These are phyloP conservation scores for Falco cherrug DNA, from an alignment of 2,797 vertebrate species.

Conservation along the genomic window DNA sequence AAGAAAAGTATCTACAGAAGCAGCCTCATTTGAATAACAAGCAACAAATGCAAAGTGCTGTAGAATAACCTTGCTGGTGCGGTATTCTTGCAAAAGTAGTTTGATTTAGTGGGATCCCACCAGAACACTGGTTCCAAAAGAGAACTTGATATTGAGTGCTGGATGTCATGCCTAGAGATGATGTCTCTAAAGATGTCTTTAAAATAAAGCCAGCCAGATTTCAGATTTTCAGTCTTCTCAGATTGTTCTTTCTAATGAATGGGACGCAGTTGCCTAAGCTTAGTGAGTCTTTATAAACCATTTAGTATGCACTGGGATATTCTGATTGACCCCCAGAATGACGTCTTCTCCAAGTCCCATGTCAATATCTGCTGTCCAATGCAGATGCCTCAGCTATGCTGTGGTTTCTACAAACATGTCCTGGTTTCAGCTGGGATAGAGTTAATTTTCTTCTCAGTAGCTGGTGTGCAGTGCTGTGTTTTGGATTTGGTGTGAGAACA, in stretches of 20 bases:
- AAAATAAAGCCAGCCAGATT: not conserved
- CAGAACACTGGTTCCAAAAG: conserved; percentile 77
- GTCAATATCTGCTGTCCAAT: not conserved
- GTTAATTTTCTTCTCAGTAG: no score
- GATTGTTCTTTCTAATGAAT: not conserved
- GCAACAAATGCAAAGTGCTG: conserved; percentile 70
- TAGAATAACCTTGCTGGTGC: conserved; percentile 84
- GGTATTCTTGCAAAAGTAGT: conserved; percentile 89
- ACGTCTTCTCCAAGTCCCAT: not conserved
- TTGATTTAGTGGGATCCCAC: conserved; percentile 85
- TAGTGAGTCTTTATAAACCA: not conserved
- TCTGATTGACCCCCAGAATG: not conserved
- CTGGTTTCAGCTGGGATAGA: no score
- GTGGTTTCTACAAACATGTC: not conserved
- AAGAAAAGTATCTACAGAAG: not conserved
- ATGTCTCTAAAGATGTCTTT: not conserved
- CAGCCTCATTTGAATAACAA: not conserved
- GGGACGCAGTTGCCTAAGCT: not conserved
- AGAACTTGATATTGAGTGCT: not conserved
- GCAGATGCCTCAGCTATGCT: not conserved
- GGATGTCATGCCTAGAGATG: conserved; percentile 62
- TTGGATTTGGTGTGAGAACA: no score
- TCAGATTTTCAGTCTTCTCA: not conserved
- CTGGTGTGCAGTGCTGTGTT: no score
- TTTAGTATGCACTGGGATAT: not conserved